phyloP scores from a whole-genome alignment of 2,113 vertebrate genomes.

The Rhinolophus ferrumequinum region DNA sequence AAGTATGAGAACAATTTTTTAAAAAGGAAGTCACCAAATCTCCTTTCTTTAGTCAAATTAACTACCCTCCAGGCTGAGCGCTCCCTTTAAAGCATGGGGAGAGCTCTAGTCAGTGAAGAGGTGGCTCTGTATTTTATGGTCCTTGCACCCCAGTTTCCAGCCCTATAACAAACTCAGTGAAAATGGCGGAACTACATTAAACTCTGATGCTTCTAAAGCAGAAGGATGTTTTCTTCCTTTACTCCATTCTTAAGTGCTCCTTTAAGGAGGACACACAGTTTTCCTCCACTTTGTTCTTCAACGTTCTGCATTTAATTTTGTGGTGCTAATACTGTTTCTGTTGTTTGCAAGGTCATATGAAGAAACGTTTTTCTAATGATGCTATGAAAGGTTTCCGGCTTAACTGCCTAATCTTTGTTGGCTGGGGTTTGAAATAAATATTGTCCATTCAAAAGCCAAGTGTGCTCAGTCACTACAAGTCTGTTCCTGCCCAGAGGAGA shows the following conservation, averaged over 20 bases:
- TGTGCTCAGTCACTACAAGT: neutral
- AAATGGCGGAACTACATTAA: neutral
- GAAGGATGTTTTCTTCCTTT: neutral
- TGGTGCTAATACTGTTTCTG: neutral
- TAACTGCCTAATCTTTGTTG: neutral
- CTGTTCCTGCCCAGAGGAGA: neutral
- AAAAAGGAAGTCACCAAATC: neutral
- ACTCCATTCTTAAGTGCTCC: neutral
- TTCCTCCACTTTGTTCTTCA: constrained; percentile 20
- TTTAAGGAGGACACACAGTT: neutral
- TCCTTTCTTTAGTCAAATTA: neutral
- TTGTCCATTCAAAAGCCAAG: neutral
- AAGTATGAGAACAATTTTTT: neutral
- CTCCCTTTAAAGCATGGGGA: neutral
- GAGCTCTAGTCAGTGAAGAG: neutral
- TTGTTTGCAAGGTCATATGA: neutral
- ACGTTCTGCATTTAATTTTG: neutral
- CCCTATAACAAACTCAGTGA: neutral
- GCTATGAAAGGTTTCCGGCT: neutral
- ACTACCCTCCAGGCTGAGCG: neutral
- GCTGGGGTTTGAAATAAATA: constrained; percentile 9
- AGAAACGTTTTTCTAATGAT: constrained; percentile 6
- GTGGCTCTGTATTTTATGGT: neutral
- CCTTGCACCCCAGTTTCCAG: neutral
- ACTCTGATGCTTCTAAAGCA: neutral